Percentiles rank a stretch among this genome's conserved stretches.
These are phyloP conservation scores for Drosophila emarginata DNA, from an alignment of 2,888 invertebrate genomes.

Conservation along the genomic window DNA sequence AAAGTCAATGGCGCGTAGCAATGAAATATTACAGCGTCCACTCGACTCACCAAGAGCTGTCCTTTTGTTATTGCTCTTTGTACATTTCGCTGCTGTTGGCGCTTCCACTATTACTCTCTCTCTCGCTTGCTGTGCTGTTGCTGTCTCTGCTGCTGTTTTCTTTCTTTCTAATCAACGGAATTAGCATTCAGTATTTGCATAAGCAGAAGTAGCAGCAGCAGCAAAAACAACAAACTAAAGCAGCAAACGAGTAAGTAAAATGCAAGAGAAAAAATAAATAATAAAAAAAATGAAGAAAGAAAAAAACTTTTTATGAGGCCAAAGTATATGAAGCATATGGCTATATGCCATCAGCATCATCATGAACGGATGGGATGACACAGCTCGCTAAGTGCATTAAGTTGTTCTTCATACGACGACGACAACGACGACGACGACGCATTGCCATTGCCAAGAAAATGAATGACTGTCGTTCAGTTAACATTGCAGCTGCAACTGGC, in stretches of 20 bases:
- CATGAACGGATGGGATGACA: constrained; percentile 49
- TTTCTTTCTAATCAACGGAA: constrained; percentile 64
- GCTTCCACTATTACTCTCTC: constrained; percentile 3
- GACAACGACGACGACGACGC: constrained; percentile 37
- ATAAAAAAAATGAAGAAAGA: constrained; percentile 13
- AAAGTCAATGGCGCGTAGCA: constrained; percentile 75
- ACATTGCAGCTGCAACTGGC: constrained; percentile 66
- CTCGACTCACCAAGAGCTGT: constrained; percentile 37
- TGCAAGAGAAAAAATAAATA: constrained; percentile 22
- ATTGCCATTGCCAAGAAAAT: constrained; percentile 15
- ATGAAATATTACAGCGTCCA: constrained; percentile 65
- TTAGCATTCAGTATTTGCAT: constrained; percentile 70
- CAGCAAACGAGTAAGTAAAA: not conserved
- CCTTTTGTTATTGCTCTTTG: constrained; percentile 11
- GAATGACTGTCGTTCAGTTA: constrained; percentile 16
- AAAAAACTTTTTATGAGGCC: constrained; percentile 42
- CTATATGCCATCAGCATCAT: constrained; percentile 38
- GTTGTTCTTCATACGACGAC: constrained; percentile 74
- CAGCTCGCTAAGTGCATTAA: constrained; percentile 81
- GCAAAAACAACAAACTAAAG: not conserved
- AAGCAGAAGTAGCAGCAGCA: constrained; percentile 28
- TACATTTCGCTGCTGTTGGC: not conserved
- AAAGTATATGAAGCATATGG: constrained; percentile 59
- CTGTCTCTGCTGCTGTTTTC: constrained; percentile 4
- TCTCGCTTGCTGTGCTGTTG: not conserved